These are phyloP conservation scores for Malurus elegans DNA, from an alignment of 2,113 vertebrate species.

Conservation along the genomic window DNA sequence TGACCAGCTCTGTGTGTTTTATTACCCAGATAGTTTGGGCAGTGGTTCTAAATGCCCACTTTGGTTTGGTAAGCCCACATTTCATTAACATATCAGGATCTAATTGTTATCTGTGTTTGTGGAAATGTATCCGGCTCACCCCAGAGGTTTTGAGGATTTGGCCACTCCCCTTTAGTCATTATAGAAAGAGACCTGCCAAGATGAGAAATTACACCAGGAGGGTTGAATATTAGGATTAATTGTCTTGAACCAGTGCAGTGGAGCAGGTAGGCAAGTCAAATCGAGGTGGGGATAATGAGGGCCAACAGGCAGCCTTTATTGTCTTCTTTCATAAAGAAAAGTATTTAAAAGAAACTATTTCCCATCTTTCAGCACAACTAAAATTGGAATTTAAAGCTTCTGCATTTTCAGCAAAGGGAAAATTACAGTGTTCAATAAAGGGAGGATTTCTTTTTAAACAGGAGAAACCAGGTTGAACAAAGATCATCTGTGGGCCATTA, in stretches of 20 bases:
- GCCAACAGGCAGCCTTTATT: conserved; percentile 79
- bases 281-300: conserved; percentile 86
- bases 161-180: conserved; percentile 90
- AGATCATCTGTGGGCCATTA: not conserved
- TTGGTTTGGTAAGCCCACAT: conserved; percentile 1
- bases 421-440: conserved; percentile 66
- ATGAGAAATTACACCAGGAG: conserved; percentile 92
- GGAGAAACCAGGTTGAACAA: conserved; percentile 13
- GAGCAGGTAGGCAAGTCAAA: conserved; percentile 88
- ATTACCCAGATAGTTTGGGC: not conserved
- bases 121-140: conserved; percentile 69
- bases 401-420: conserved; percentile 61
- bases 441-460: conserved; percentile 32
- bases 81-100: conserved; percentile 58
- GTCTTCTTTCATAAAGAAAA: conserved; percentile 80
- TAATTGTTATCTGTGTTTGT: conserved; percentile 50
- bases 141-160: conserved; percentile 74
- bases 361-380: conserved; percentile 66
- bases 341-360: conserved; percentile 69
- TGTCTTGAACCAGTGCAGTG: conserved; percentile 91
- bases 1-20: not conserved
- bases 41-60: not conserved
- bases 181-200: conserved; percentile 93
- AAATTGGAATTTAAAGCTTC: conserved; percentile 62
- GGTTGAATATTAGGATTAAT: conserved; percentile 99